A percentile compares a stretch with the other conserved stretches of the same genome.
phyloP scores from a whole-genome alignment of 2,113 vertebrate species.

The Pteronura brasiliensis region DNA sequence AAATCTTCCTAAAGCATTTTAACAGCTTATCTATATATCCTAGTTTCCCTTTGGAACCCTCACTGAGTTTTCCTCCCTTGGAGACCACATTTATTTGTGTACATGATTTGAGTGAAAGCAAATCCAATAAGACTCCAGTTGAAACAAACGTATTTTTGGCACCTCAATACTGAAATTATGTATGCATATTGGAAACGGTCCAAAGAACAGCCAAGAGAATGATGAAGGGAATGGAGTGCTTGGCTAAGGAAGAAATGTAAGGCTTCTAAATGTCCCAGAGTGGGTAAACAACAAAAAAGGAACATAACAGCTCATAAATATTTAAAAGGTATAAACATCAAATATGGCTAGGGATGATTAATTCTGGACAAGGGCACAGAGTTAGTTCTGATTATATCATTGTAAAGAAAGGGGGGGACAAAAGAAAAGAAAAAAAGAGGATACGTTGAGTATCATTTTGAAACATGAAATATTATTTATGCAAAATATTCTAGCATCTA shows the following conservation, averaged over 20 bases:
- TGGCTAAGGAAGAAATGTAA: not conserved
- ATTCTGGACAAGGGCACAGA: not conserved
- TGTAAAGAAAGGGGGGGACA: not conserved
- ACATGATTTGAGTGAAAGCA: not conserved
- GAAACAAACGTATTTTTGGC: slow-evolving; percentile 52
- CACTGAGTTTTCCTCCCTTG: not conserved
- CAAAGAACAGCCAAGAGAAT: not conserved
- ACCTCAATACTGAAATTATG: not conserved
- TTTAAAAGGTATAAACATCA: slow-evolving; percentile 45
- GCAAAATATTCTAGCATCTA: not conserved
- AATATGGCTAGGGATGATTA: slow-evolving; percentile 40
- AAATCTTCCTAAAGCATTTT: not conserved
- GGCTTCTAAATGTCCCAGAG: not conserved
- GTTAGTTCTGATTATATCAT: not conserved
- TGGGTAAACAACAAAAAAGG: slow-evolving; percentile 17
- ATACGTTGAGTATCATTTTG: not conserved
- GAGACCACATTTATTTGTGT: slow-evolving; percentile 10
- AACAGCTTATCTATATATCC: not conserved
- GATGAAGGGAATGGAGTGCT: not conserved
- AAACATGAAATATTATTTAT: not conserved
- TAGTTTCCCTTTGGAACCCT: not conserved
- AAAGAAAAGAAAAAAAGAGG: not conserved
- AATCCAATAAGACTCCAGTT: not conserved
- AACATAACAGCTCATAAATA: slow-evolving; percentile 42
- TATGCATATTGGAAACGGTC: slow-evolving; percentile 9